Evolutionary conservation across 2,797 vertebrate species (phyloP).

Genomic region (Pseudocheirus occidentalis): DNA sequence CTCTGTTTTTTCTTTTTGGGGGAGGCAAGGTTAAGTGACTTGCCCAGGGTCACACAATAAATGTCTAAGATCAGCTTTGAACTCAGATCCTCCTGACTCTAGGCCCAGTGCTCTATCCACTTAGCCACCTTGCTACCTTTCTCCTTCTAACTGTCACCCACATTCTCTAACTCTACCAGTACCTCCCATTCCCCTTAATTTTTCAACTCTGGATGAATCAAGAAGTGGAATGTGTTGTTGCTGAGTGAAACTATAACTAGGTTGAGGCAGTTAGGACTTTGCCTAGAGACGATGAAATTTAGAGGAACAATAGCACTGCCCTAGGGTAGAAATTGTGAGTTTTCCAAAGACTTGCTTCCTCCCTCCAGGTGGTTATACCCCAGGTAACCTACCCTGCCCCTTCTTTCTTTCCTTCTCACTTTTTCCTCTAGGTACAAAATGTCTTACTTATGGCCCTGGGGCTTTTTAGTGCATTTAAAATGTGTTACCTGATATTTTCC

Average conservation of each 20-base stretch:
- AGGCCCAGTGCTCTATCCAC: no score
- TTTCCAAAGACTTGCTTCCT: neutral
- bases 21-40: neutral
- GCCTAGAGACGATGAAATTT: neutral
- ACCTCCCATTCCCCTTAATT: neutral
- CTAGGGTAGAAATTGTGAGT: neutral
- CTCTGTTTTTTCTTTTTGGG: neutral
- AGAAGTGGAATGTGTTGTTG: neutral
- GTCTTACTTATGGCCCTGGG: neutral
- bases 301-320: no score
- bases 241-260: neutral
- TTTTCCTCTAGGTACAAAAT: neutral
- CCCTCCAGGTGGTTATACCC: neutral
- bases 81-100: no score
- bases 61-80: no score
- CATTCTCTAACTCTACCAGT: neutral
- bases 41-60: neutral
- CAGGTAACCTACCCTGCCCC: neutral
- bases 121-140: neutral
- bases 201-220: neutral
- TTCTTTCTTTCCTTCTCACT: neutral
- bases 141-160: neutral
- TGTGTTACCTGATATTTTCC: conserved; percentile 90
- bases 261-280: neutral
- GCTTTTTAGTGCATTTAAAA: neutral